phyloP scores from a whole-genome alignment of 2,888 invertebrate genomes.

The Erebia palarica region DNA sequence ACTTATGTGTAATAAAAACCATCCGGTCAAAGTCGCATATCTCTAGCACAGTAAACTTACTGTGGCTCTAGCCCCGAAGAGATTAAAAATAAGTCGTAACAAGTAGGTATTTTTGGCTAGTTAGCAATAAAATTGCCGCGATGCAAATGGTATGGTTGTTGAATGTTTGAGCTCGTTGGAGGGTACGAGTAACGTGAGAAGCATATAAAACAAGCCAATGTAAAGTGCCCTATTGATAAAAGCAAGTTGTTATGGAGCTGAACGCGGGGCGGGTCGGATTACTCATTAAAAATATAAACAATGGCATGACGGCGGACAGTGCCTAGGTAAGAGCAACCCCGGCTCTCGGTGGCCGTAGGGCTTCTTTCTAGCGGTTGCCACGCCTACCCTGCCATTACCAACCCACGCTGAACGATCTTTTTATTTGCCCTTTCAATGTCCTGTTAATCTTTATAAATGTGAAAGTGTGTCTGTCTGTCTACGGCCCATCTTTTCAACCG shows the following conservation, averaged over 20 bases:
- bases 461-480: too few relatives aligned
- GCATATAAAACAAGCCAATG: slow-evolving; percentile 23
- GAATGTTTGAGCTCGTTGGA: neutral
- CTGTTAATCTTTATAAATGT: too few relatives aligned
- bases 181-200: slow-evolving; percentile 15
- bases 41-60: too few relatives aligned
- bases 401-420: neutral
- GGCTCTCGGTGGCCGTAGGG: slow-evolving; percentile 2
- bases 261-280: slow-evolving; percentile 20
- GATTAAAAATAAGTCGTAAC: too few relatives aligned
- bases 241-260: slow-evolving; percentile 26
- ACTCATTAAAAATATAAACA: slow-evolving; percentile 25
- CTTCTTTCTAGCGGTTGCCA: slow-evolving; percentile 29
- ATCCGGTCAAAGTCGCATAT: too few relatives aligned
- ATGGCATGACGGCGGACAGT: slow-evolving; percentile 17
- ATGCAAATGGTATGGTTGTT: slow-evolving; percentile 8
- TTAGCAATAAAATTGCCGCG: slow-evolving; percentile 1
- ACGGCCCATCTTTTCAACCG: too few relatives aligned
- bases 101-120: neutral
- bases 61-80: too few relatives aligned
- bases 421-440: too few relatives aligned
- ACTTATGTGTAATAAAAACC: too few relatives aligned
- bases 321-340: slow-evolving; percentile 19
- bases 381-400: slow-evolving; percentile 25
- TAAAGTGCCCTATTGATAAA: slow-evolving; percentile 23